Base-by-base conservation (phyloP, 2,797 vertebrate species). In the Enteromius unitaeniatus region DNA sequence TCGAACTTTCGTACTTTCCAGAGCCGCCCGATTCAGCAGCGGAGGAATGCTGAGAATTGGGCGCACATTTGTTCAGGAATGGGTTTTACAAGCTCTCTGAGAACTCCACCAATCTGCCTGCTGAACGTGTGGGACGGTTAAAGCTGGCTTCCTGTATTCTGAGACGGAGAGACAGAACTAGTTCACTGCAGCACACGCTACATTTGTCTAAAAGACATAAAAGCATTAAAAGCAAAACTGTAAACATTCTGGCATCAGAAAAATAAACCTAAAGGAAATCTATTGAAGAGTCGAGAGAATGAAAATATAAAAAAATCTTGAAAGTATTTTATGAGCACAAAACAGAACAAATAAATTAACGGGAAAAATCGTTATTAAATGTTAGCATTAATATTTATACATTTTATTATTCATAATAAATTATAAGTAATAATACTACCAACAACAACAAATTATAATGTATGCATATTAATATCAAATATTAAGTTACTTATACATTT, bases 1-100 rank as follows among this genome's bases (percentile, higher is more conserved):
- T 82, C 28, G 51, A 69, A 80, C 73, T 62, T 76, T 84, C 82
- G 42, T 77, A 72, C 83, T 72, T 81, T 88, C 87, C 85, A 86
- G 85, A 87, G 83, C 49, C 58, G 47, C 68, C 55, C 40, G 78
- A 85, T 85, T 34, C 79, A 85, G 84, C 84, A 58, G 79, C 0
- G 53, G 73, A 70, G 86, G 87, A 85, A 88, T 84, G 78, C 70
- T 15, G 85, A 77, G 79, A 85, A 83, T 84, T 80, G 79, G 67
- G 80, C 31, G 51, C 86, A 86, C 85, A 87, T 88, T 90, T 87
- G 86, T 78, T 88, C 70, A 84, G 82, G 83, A 87, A 88, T 87
- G 81, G 78, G 69, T 86, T 90, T 90, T 85, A 90, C 88, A 89
- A 89, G 86, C 82, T 86, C 80, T 75, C n/a, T 3, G 72, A 87